Evolutionary conservation across 2,797 vertebrate genomes (phyloP).

Genomic region (Buceros bicornis): DNA sequence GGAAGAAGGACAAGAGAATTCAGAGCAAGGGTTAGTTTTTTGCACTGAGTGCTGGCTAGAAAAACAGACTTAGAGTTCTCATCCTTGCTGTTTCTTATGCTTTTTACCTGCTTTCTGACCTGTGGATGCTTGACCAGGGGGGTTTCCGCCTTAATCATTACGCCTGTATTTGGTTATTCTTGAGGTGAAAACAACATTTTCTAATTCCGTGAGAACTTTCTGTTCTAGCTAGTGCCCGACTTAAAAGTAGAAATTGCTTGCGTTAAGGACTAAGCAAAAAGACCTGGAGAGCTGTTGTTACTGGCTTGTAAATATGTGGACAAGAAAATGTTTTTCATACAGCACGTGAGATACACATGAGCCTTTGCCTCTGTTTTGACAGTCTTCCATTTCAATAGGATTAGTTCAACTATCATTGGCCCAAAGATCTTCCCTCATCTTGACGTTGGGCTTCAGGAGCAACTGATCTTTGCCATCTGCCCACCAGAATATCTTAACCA

Average conservation of each 20-base stretch:
- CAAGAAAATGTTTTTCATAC: neutral
- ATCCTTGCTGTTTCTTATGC: neutral
- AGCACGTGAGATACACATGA: neutral
- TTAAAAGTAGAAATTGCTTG: neutral
- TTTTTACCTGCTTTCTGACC: neutral
- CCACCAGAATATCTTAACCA: neutral
- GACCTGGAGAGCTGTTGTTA: neutral
- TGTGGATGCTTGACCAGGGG: neutral
- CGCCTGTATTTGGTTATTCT: neutral
- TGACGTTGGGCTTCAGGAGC: neutral
- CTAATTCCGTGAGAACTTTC: neutral
- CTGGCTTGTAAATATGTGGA: neutral
- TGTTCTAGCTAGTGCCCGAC: neutral
- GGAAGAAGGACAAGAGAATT: neutral
- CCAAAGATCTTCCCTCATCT: neutral
- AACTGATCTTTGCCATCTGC: neutral
- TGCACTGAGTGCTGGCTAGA: neutral
- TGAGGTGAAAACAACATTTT: neutral
- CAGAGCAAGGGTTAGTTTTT: neutral
- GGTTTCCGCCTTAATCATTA: neutral
- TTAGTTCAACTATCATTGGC: neutral
- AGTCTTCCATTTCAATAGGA: neutral
- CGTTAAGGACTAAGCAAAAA: neutral
- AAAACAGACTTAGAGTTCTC: neutral
- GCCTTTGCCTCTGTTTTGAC: neutral